These are phyloP conservation scores for Crocodylus rhombifer DNA, from an alignment of 2,797 vertebrate genomes.

Conservation along the genomic window DNA sequence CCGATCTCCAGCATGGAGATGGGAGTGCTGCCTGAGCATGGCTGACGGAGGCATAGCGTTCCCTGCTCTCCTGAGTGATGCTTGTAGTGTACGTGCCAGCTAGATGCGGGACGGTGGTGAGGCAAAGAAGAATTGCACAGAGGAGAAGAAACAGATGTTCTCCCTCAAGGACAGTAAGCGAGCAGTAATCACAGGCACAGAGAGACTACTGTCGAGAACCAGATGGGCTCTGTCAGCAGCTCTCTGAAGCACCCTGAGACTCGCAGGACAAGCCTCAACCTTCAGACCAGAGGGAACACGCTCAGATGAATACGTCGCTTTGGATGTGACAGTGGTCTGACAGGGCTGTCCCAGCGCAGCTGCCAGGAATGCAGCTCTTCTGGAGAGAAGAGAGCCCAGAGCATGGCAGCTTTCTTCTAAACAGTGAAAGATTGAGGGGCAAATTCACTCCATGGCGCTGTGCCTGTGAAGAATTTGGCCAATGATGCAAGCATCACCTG, in stretches of 20 bases:
- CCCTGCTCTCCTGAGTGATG: not conserved
- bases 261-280: not conserved
- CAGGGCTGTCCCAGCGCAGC: not conserved
- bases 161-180: conserved; percentile 34
- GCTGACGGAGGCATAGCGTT: rapidly evolving
- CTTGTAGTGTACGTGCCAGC: rapidly evolving
- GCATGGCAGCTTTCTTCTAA: not conserved
- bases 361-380: rapidly evolving
- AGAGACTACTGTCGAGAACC: not conserved
- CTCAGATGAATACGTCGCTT: not conserved
- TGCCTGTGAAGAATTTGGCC: not conserved
- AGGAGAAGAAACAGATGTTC: conserved; percentile 20
- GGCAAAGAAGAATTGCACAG: not conserved
- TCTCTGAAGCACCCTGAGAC: not conserved
- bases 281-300: not conserved
- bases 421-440: not conserved
- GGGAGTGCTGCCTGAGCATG: not conserved
- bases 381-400: not conserved
- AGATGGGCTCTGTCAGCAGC: conserved; percentile 35
- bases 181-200: conserved; percentile 7
- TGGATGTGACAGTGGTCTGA: not conserved
- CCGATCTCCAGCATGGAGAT: not conserved
- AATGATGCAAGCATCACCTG: not conserved
- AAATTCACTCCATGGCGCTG: not conserved
- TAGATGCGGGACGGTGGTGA: not conserved